Evolutionary conservation across 2,113 vertebrate species (phyloP).

Genomic region (Equus quagga): DNA sequence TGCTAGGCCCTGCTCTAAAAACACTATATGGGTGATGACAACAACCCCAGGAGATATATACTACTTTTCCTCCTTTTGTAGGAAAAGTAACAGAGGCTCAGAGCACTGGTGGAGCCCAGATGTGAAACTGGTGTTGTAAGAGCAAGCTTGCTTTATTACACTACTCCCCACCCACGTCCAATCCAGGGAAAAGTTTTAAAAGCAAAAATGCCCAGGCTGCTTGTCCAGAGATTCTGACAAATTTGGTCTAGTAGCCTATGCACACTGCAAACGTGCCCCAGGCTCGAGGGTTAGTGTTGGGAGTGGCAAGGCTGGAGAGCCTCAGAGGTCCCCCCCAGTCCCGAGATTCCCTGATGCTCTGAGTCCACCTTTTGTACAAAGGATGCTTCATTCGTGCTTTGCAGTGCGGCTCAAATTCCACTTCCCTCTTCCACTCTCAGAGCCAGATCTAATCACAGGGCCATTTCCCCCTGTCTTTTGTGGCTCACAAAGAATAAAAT

Average conservation of each 20-base stretch:
- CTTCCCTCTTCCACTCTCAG: neutral
- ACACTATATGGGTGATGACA: neutral
- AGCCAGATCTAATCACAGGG: constrained; percentile 76
- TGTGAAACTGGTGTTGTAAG: neutral
- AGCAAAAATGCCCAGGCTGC: neutral
- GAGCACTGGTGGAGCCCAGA: neutral
- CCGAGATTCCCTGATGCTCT: neutral
- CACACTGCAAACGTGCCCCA: neutral
- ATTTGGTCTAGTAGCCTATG: neutral
- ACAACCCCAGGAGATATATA: neutral
- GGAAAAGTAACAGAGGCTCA: neutral
- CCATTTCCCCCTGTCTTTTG: constrained; percentile 65
- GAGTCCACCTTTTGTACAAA: neutral
- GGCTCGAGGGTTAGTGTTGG: neutral
- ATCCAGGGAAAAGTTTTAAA: neutral
- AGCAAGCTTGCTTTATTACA: neutral
- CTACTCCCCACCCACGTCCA: neutral
- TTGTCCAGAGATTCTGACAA: neutral
- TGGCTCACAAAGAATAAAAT: constrained; percentile 70
- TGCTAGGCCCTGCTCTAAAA: neutral
- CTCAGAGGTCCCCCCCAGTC: neutral
- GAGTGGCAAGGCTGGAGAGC: neutral
- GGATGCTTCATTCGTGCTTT: neutral
- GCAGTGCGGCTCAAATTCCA: neutral
- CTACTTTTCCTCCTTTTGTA: neutral